phyloP scores from a whole-genome alignment of 1,140 invertebrate genomes.

The Colletes latitarsis region DNA sequence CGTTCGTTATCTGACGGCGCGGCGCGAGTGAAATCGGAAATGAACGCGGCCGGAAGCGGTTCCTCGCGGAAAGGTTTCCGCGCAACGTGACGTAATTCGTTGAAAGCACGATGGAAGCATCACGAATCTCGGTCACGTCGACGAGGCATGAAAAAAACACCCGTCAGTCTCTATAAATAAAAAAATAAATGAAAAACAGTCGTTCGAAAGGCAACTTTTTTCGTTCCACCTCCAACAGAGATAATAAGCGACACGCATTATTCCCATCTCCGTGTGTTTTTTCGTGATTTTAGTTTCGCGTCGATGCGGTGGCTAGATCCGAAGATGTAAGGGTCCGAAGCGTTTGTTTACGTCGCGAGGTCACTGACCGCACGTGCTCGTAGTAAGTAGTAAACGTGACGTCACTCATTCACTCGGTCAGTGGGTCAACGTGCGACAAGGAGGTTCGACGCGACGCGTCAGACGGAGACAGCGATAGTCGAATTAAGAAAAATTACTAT shows the following conservation, averaged over 20 bases:
- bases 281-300: too few species aligned
- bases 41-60: background rate
- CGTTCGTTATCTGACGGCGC: background rate
- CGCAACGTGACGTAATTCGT: background rate
- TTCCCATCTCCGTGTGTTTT: background rate
- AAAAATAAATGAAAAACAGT: background rate
- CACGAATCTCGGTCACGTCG: background rate
- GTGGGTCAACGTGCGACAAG: too few species aligned
- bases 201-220: slow-evolving; percentile 6
- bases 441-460: too few species aligned
- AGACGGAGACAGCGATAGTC: too few species aligned
- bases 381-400: too few species aligned
- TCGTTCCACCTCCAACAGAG: background rate
- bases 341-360: too few species aligned
- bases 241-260: background rate
- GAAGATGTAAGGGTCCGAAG: too few species aligned
- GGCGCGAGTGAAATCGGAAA: background rate
- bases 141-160: background rate
- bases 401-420: too few species aligned
- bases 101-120: background rate
- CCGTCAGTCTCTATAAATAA: background rate
- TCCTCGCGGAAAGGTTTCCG: too few species aligned
- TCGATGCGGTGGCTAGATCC: too few species aligned
- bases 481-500: too few species aligned
- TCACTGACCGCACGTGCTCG: too few species aligned